These are phyloP conservation scores for Graptemys geographica DNA, from an alignment of 2,797 vertebrate genomes.

Conservation along the genomic window DNA sequence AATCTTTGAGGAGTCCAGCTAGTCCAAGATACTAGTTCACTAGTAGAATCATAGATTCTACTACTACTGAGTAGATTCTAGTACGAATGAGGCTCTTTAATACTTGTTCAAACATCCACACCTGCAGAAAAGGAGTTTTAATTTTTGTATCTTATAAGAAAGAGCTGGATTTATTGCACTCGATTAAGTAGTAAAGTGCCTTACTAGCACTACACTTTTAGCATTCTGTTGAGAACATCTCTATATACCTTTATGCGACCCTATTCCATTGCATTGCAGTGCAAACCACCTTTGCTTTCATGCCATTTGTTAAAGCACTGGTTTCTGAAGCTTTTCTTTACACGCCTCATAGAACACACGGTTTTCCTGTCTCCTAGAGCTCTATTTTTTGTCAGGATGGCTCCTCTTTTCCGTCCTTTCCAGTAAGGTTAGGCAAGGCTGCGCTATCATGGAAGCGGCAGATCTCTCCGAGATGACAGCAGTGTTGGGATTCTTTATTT, in stretches of 20 bases:
- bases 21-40: no score
- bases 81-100: background rate
- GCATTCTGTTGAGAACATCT: background rate
- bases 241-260: background rate
- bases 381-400: background rate
- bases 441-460: background rate
- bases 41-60: no score
- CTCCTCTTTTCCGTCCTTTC: background rate
- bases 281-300: slow-evolving; percentile 26
- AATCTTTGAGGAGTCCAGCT: background rate
- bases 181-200: background rate
- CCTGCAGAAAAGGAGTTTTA: background rate
- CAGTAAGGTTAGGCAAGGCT: slow-evolving; percentile 21
- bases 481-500: background rate
- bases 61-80: no score
- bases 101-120: background rate
- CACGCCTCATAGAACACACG: background rate
- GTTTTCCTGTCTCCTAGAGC: background rate
- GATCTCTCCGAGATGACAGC: slow-evolving; percentile 10
- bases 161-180: background rate
- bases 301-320: background rate
- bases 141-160: background rate
- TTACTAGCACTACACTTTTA: background rate
- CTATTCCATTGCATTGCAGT: background rate
- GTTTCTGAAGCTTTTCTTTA: background rate